Base-by-base conservation (phyloP, 2,797 vertebrate species). In the Molossus alvarezi region DNA sequence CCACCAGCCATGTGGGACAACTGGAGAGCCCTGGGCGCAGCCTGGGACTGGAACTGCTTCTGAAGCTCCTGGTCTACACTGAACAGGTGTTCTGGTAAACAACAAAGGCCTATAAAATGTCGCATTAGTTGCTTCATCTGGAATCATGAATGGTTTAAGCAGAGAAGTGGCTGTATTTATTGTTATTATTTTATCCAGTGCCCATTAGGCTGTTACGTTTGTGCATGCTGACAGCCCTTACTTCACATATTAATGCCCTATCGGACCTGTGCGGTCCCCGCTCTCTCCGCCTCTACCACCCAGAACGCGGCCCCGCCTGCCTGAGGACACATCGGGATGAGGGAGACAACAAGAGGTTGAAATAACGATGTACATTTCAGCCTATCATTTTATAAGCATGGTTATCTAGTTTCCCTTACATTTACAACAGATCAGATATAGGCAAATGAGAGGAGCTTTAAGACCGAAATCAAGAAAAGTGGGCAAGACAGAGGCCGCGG, bases 101-200 rank as follows among this genome's bases (percentile, higher is more conserved):
- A 57, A 18, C 55, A 5, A 60, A 71, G 17, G 53, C 58, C 80
- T 85, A 6, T 6, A 80, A 71, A 55, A 71, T n/a, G 5, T 67
- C 45, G 45, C 57, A 17, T 23, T 8, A 25, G 37, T 12, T 25
- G 57, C 45, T 89, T 89, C 45, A 1, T 37, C 71, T 29, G n/a
- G 57, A 94, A 71, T 4, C 37, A 4, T 41, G 62, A 79, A 64
- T 15, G 25, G 51, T 45, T 83, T 64, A 91, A 84, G 51, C 51
- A 48, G 71, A 77, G 18, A 91, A 91, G 29, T 1, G 5, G 65
- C 6, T 1, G 0, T 62, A 53, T 25, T 91, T 92, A 18, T 41
- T 96, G 79, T 76, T 60, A 87, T 93, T 86, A 45, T 93, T 85
- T 88, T 88, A 87, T 21, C 60, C 84, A 80, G 18, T 57, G 55